A percentile compares a stretch with the other conserved stretches of the same genome.
These are phyloP conservation scores for Heliconius ismenius DNA, from an alignment of 2,888 invertebrate genomes.

Conservation along the genomic window DNA sequence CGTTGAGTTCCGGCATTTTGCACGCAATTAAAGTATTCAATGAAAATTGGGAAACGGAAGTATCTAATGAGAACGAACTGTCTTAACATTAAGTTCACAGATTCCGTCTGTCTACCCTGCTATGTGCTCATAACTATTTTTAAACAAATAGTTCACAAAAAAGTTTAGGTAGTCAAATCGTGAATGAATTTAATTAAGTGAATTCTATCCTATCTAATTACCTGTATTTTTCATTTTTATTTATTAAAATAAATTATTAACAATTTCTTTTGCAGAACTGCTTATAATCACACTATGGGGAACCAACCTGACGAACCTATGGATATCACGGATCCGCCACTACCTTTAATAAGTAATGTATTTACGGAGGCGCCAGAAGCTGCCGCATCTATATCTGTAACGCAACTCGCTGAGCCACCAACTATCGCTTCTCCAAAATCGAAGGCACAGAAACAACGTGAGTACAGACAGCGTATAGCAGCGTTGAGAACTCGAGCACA, in stretches of 20 bases:
- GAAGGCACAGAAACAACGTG: not conserved
- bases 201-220: too few species aligned
- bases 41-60: too few species aligned
- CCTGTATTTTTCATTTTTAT: not conserved
- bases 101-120: too few species aligned
- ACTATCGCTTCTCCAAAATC: not conserved
- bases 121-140: not conserved
- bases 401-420: not conserved
- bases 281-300: not conserved
- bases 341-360: not conserved
- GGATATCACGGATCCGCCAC: not conserved
- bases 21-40: too few species aligned
- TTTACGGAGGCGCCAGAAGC: not conserved
- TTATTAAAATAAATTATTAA: not conserved
- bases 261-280: not conserved
- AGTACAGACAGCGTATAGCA: constrained; percentile 1
- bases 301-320: not conserved
- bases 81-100: too few species aligned
- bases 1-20: too few species aligned
- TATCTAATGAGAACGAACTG: too few species aligned
- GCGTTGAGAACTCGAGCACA: not conserved
- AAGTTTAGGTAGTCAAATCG: too few species aligned
- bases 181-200: too few species aligned
- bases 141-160: too few species aligned
- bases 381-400: not conserved